Evolutionary conservation across 1,140 invertebrate genomes (phyloP).

Genomic region (Pachypeltis micranthus): DNA sequence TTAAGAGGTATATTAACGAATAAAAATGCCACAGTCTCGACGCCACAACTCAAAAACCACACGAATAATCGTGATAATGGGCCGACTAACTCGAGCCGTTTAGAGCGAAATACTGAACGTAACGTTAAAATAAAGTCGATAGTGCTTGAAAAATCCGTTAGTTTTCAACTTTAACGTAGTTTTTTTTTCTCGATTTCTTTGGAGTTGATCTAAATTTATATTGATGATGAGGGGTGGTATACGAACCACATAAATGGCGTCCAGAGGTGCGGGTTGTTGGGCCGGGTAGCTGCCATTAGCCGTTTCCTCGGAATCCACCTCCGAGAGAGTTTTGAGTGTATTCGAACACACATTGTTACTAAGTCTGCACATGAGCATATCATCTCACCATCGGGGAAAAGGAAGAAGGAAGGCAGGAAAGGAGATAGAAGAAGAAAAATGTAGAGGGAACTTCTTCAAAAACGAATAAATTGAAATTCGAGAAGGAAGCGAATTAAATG

Average conservation of each 20-base stretch:
- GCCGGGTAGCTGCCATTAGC: constrained; percentile 1
- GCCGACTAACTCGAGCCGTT: no score
- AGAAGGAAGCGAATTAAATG: no score
- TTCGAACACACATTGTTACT: constrained; percentile 9
- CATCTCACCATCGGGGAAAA: not conserved
- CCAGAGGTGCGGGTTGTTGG: not conserved
- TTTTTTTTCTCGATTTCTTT: not conserved
- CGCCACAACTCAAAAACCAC: no score
- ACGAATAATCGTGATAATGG: no score
- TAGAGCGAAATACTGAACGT: no score
- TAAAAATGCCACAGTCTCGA: no score
- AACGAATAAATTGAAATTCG: no score
- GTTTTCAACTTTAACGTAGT: not conserved
- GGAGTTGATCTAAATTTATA: constrained; percentile 10
- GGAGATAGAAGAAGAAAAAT: not conserved
- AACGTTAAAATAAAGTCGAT: no score
- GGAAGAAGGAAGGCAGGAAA: not conserved
- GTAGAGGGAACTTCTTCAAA: no score
- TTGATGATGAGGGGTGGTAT: constrained; percentile 13
- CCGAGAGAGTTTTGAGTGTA: constrained; percentile 6
- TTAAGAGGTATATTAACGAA: no score
- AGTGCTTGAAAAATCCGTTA: not conserved
- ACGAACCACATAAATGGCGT: constrained; percentile 9
- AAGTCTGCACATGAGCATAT: constrained; percentile 8
- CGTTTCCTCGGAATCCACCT: not conserved